These are phyloP conservation scores for Cromileptes altivelis DNA, from an alignment of 2,113 vertebrate genomes.

Conservation along the genomic window DNA sequence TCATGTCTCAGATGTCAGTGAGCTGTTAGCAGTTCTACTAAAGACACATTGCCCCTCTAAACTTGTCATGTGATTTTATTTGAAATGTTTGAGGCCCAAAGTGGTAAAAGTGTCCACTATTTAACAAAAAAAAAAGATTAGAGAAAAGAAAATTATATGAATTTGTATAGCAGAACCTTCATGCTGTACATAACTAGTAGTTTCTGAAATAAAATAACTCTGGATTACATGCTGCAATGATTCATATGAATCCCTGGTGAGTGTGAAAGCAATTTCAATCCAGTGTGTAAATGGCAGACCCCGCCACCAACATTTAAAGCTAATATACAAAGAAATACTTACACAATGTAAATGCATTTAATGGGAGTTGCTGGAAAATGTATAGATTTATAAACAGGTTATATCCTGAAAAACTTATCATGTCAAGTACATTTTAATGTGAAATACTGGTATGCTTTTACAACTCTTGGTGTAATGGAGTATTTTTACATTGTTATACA, in stretches of 20 bases:
- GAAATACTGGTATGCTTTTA: not conserved
- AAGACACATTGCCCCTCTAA: not conserved
- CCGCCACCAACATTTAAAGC: not conserved
- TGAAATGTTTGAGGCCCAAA: not conserved
- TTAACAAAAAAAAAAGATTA: not conserved
- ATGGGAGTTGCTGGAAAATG: not conserved
- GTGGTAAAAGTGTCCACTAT: not conserved
- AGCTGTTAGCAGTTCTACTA: not conserved
- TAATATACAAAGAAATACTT: not conserved
- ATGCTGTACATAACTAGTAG: not conserved
- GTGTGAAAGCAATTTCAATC: not conserved
- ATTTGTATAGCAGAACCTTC: not conserved
- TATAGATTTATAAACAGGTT: too few species aligned
- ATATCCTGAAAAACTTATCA: not conserved
- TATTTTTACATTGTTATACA: not conserved
- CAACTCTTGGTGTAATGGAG: too few species aligned
- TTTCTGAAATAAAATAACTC: not conserved
- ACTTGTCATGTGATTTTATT: not conserved
- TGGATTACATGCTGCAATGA: not conserved
- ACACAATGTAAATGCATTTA: not conserved
- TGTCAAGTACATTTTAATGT: not conserved
- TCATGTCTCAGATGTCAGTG: not conserved
- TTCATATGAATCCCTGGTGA: not conserved
- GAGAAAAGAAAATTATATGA: not conserved
- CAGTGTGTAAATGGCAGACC: not conserved